Conservation (phyloP, 2,888 invertebrate species). For the Agrotis puta region DNA sequence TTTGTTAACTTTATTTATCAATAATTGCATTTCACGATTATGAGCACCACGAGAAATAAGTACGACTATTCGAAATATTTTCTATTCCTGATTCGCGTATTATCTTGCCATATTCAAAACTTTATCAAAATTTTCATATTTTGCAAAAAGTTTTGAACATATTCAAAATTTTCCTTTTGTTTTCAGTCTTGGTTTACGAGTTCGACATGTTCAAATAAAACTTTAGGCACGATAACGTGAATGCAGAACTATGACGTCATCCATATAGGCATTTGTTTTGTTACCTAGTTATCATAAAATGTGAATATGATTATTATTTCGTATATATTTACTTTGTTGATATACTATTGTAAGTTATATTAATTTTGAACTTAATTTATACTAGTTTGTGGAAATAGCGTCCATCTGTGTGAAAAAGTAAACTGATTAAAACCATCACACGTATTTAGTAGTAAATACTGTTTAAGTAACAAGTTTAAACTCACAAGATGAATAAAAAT, state of each 20-base stretch:
- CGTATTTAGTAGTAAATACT: slow-evolving; percentile 1
- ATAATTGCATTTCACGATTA: slow-evolving; percentile 12
- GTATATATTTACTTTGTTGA: neutral
- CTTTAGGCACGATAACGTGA: slow-evolving; percentile 15
- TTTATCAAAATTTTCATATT: too few species aligned
- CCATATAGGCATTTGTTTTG: neutral
- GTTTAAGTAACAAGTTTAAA: neutral
- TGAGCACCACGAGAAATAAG: too few species aligned
- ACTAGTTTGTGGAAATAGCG: neutral
- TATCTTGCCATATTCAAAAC: neutral
- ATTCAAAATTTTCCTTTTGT: neutral
- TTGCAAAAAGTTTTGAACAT: too few species aligned
- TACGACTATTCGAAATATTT: too few species aligned
- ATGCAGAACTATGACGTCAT: slow-evolving; percentile 18
- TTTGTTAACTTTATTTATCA: neutral
- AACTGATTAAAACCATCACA: neutral
- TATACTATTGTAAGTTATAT: neutral
- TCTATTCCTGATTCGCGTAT: neutral
- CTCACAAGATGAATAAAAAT: neutral
- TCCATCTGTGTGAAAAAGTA: neutral
- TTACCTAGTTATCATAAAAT: neutral
- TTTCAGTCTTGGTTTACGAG: slow-evolving; percentile 17
- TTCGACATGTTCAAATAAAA: slow-evolving; percentile 11
- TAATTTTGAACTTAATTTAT: neutral
- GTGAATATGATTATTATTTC: neutral